A percentile compares a stretch with the other conserved stretches of the same genome.
Evolutionary conservation across 2,113 vertebrate species (phyloP).

Genomic region (Oryzias javanicus): DNA sequence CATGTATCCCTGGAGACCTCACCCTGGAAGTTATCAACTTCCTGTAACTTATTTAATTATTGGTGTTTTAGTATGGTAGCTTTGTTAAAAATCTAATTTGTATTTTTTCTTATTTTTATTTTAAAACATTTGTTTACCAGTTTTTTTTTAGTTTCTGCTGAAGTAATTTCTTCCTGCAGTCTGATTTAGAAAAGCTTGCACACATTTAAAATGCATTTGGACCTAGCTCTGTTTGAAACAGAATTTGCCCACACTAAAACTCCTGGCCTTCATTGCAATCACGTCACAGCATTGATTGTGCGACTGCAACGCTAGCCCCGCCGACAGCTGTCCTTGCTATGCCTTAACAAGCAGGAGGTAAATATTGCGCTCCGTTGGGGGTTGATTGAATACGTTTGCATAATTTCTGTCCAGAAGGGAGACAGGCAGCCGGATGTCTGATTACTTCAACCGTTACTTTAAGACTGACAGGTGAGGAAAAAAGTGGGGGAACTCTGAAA

Average conservation of each 20-base stretch:
- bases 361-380: conserved; percentile 47
- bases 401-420: conserved; percentile 35
- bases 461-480: not conserved
- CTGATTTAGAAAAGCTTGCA: not conserved
- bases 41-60: too few relatives aligned
- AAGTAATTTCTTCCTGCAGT: not conserved
- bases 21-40: too few relatives aligned
- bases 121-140: not conserved
- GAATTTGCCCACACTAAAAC: conserved; percentile 18
- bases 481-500: conserved; percentile 9
- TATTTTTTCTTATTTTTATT: too few relatives aligned
- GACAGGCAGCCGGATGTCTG: conserved; percentile 30
- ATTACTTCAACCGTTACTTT: conserved; percentile 33
- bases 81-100: too few relatives aligned
- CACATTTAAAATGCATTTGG: conserved; percentile 9
- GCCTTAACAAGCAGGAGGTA: conserved; percentile 48
- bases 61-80: too few relatives aligned
- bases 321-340: conserved; percentile 41
- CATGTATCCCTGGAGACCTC: too few relatives aligned
- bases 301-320: conserved; percentile 46
- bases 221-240: conserved; percentile 5
- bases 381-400: conserved; percentile 63
- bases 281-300: conserved; percentile 40
- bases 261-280: conserved; percentile 35
- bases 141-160: not conserved